phyloP scores from a whole-genome alignment of 2,888 invertebrate species.

The Latrodectus elegans region DNA sequence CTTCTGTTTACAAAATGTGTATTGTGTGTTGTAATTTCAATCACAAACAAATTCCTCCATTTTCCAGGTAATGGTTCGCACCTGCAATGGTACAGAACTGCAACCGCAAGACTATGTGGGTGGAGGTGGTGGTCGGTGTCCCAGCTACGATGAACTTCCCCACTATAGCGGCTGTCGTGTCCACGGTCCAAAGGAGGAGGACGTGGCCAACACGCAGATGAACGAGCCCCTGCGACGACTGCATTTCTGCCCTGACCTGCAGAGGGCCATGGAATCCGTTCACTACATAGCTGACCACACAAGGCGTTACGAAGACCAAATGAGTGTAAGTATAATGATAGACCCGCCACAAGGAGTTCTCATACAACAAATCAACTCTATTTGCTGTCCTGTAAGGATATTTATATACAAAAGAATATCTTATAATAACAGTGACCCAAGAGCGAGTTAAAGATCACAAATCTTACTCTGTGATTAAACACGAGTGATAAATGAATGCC shows the following conservation, averaged over 20 bases:
- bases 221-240: constrained; percentile 50
- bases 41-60: neutral
- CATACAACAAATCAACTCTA: neutral
- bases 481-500: too few species aligned
- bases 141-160: constrained; percentile 69
- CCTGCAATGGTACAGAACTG: constrained; percentile 75
- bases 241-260: constrained; percentile 70
- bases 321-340: constrained; percentile 64
- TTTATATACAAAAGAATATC: too few species aligned
- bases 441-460: too few species aligned
- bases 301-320: constrained; percentile 69
- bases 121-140: constrained; percentile 57
- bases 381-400: too few species aligned
- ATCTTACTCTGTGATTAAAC: too few species aligned
- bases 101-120: constrained; percentile 71
- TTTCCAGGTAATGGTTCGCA: constrained; percentile 72
- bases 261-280: constrained; percentile 70
- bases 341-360: neutral
- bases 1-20: too few species aligned
- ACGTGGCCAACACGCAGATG: neutral
- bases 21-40: too few species aligned
- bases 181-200: constrained; percentile 46
- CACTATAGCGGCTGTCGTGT: constrained; percentile 60
- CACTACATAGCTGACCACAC: constrained; percentile 71
- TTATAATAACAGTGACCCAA: too few species aligned